Evolutionary conservation across 2,113 vertebrate species (phyloP).

Genomic region (Anas platyrhynchos): DNA sequence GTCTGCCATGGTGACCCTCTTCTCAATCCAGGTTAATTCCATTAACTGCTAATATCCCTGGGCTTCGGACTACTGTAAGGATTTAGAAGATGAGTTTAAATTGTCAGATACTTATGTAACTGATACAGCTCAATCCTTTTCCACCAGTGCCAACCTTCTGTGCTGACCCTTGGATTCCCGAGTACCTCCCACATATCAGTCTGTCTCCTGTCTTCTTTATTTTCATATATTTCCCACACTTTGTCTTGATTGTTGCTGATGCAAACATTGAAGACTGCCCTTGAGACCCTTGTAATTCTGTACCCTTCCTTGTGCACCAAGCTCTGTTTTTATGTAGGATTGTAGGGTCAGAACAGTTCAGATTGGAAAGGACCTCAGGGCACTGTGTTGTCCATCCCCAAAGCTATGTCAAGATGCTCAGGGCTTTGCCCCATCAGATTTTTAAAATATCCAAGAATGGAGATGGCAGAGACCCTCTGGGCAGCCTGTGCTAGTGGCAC

Average conservation of each 20-base stretch:
- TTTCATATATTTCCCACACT: not conserved
- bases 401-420: not conserved
- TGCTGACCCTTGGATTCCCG: not conserved
- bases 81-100: not conserved
- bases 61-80: not conserved
- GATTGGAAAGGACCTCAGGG: not conserved
- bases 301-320: not conserved
- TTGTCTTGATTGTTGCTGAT: not conserved
- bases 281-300: not conserved
- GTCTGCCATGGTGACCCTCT: not conserved
- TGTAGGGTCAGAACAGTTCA: not conserved
- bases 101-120: not conserved
- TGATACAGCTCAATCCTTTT: not conserved
- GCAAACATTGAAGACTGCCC: fast-evolving
- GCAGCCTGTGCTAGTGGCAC: not conserved
- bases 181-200: not conserved
- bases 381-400: fast-evolving
- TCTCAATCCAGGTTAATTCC: not conserved
- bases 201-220: not conserved
- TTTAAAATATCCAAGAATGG: not conserved
- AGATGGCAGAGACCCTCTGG: not conserved
- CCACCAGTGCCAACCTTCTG: not conserved
- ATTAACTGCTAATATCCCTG: not conserved
- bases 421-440: not conserved
- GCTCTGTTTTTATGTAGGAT: not conserved